A percentile compares a stretch with the other conserved stretches of the same genome.
phyloP scores from a whole-genome alignment of 2,888 invertebrate genomes.

The Troides helena region DNA sequence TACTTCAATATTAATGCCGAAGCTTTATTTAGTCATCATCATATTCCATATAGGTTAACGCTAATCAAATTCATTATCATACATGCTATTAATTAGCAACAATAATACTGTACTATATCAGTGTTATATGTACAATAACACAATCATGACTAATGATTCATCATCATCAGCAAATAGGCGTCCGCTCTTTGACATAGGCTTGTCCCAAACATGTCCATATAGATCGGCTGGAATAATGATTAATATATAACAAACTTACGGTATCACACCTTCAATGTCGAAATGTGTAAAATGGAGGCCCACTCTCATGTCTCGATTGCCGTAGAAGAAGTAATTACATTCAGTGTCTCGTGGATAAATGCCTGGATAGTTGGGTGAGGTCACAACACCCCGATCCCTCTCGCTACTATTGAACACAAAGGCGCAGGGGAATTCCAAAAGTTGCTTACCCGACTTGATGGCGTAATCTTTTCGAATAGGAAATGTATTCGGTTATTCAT shows the following conservation, averaged over 20 bases:
- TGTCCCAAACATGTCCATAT: too few species aligned
- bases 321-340: slow-evolving; percentile 95
- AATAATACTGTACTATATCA: too few species aligned
- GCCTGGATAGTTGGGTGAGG: slow-evolving; percentile 94
- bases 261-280: slow-evolving; percentile 95
- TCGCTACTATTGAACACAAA: slow-evolving; percentile 93
- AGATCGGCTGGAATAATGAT: neutral
- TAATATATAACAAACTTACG: slow-evolving; percentile 83
- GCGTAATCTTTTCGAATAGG: slow-evolving; percentile 85
- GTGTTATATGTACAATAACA: too few species aligned
- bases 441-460: slow-evolving; percentile 89
- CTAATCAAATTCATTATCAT: too few species aligned
- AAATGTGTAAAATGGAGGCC: slow-evolving; percentile 93
- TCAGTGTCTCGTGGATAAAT: slow-evolving; percentile 93
- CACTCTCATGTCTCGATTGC: slow-evolving; percentile 86
- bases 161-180: too few species aligned
- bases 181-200: too few species aligned
- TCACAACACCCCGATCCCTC: slow-evolving; percentile 87
- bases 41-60: too few species aligned
- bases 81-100: too few species aligned
- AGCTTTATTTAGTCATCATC: too few species aligned
- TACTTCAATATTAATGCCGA: too few species aligned
- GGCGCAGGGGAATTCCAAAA: slow-evolving; percentile 89
- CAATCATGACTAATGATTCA: too few species aligned
- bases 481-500: neutral